Base-by-base conservation (phyloP, 2,888 invertebrate genomes). In the Chrysodeixis includens region DNA sequence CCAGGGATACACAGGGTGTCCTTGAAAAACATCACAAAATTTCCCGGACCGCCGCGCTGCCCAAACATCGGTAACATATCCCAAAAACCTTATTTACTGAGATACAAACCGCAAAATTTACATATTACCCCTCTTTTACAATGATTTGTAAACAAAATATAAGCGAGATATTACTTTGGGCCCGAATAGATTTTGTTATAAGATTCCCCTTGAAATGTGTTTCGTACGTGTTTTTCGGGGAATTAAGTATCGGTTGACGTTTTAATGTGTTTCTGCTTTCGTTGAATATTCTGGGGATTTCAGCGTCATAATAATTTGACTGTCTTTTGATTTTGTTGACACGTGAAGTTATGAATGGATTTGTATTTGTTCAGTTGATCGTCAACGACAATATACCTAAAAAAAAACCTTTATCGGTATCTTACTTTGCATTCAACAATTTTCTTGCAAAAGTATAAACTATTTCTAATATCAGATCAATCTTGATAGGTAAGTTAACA, bases 61-160 rank as follows among this genome's bases (percentile, higher is more conserved):
- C 51, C 63, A 46, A 74, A 78, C 56, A 78, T 66, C 59, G 66
- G 53, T 56, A 56, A 69, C 55, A 65, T 49, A 69, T 65, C 51
- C 66, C 55, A 1, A 51, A 14, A 51, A 14, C 56, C 62, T 16
- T 77, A 68, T 68, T 52, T 61, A 69, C 60, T 32, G 26, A 22
- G n/a, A 62, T 44, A 55, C 40, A 56, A 59, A 55, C 75, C 63
- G 56, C 58, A 35, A 58, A 78, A 78, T 75, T 78, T 66, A 62
- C 75, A 75, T 78, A 69, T 57, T 65, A 61, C 60, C 35, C n/a
- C 59, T 30, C 54, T 59, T 75, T 78, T 57, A 74, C 69, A 74
- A 69, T 69, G n/a, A 74, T 75, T 78, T 78, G 79, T 69, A 58
- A 75, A 74, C 64, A 74, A 69, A 62, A 74, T 75, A 78, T 56